These are phyloP conservation scores for Silurus asotus DNA, from an alignment of 2,113 vertebrate species.

Conservation along the genomic window DNA sequence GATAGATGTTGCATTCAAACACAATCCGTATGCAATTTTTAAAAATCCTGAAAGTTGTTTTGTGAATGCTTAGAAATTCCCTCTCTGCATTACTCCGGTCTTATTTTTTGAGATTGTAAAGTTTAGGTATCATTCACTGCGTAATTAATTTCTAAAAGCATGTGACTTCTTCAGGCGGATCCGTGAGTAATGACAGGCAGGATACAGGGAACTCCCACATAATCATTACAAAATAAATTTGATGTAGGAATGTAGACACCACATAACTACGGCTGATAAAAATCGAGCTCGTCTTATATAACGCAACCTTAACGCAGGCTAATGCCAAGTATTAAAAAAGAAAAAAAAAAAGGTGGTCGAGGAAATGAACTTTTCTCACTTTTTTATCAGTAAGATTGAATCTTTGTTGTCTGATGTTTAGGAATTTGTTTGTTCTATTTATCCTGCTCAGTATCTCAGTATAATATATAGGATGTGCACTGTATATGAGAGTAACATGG, in stretches of 20 bases:
- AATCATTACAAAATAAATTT: slow-evolving; percentile 52
- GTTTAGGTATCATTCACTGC: slow-evolving; percentile 4
- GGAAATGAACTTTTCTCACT: slow-evolving; percentile 12
- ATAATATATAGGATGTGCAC: background rate
- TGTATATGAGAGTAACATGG: slow-evolving; percentile 5
- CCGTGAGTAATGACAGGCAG: slow-evolving; percentile 36
- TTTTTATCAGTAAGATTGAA: background rate
- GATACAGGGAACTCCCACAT: slow-evolving; percentile 49
- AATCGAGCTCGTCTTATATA: slow-evolving; percentile 16
- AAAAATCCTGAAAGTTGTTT: slow-evolving; percentile 9
- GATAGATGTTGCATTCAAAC: slow-evolving; percentile 29
- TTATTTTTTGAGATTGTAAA: background rate
- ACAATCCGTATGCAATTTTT: slow-evolving; percentile 4
- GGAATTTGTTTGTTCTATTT: no score
- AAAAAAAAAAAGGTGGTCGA: background rate
- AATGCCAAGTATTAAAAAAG: slow-evolving; percentile 2
- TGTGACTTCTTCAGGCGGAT: slow-evolving; percentile 51
- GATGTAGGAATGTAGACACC: slow-evolving; percentile 27
- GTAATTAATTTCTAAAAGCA: slow-evolving; percentile 58
- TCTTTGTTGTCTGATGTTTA: background rate
- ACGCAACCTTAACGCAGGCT: slow-evolving; percentile 3
- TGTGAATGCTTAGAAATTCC: background rate
- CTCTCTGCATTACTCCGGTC: no score
- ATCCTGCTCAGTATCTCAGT: background rate
- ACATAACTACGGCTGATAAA: slow-evolving; percentile 7